Evolutionary conservation across 2,113 vertebrate genomes (phyloP).

Genomic region (Phalacrocorax brasilianus): DNA sequence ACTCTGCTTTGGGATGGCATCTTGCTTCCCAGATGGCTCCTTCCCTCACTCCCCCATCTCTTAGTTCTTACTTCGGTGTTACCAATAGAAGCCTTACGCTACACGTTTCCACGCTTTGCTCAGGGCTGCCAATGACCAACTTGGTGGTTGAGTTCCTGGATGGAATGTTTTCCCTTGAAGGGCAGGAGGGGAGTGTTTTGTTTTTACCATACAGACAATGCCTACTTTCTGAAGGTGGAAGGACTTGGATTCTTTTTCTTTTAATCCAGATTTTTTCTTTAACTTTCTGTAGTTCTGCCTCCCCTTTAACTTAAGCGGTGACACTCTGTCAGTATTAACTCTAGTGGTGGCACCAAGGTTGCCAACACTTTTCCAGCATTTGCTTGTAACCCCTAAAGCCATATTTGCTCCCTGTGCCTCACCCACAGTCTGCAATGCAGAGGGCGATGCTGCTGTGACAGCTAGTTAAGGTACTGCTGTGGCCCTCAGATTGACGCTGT

Average conservation of each 20-base stretch:
- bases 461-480: not conserved
- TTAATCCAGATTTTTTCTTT: not conserved
- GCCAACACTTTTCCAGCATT: not conserved
- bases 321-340: not conserved
- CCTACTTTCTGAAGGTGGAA: not conserved
- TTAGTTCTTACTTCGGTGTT: not conserved
- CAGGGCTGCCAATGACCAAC: slow-evolving; percentile 15
- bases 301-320: not conserved
- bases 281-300: not conserved
- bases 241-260: not conserved
- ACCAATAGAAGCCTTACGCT: not conserved
- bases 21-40: not conserved
- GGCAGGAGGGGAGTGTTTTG: not conserved
- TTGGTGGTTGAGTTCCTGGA: not conserved
- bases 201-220: not conserved
- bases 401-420: slow-evolving; percentile 56
- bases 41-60: fast-evolving
- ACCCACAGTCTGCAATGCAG: not conserved
- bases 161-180: not conserved
- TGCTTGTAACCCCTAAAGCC: slow-evolving; percentile 55
- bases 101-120: slow-evolving; percentile 7
- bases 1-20: not conserved
- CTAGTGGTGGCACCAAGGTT: not conserved
- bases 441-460: not conserved
- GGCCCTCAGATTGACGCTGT: not conserved